Base-by-base conservation (phyloP, 2,888 invertebrate genomes). In the Zelleria hepariella region DNA sequence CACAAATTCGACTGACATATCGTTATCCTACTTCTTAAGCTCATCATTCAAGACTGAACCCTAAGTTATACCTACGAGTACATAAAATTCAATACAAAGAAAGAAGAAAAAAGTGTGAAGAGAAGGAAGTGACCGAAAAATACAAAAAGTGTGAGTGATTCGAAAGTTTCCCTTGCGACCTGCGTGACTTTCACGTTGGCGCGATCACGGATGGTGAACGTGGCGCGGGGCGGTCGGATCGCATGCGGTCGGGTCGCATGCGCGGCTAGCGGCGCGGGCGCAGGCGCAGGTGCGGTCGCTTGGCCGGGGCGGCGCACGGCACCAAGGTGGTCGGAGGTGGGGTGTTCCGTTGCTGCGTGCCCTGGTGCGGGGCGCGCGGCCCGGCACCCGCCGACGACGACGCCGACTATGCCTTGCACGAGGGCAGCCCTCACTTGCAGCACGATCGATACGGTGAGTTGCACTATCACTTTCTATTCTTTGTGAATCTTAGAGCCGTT, bases 301-400 rank as follows among this genome's bases (percentile, higher is more conserved):
- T 87, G 87, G 86, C 89, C 80, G 51, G 76, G 78, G 80, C 72
- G 75, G 80, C 71, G 76, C 75, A 84, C 80, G 86, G 84, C 89
- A 82, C 83, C 92, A 92, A 90, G 89, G 92, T 92, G 92, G 92
- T 92, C 82, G 92, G 93, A 91, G 91, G 92, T 81, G 92, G 92
- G 91, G 92, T 93, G 90, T 94, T 94, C 92, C 93, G 93, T 91
- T 94, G 94, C 91, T 93, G 93, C 91, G 91, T 93, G 92, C 94
- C 93, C 91, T 94, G 93, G 92, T 93, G 93, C 91, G 93, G 93
- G 87, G 88, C 88, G 88, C 88, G 88, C 92, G 91, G 92, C 91
- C 92, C 93, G 87, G 85, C 91, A 85, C 90, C 92, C 87, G 87
- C 86, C 74, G 86, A 90, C 78, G 78, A 82, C 88, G 88, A 91